phyloP scores from a whole-genome alignment of 2,113 vertebrate genomes.

The Melanotaenia duboulayi region DNA sequence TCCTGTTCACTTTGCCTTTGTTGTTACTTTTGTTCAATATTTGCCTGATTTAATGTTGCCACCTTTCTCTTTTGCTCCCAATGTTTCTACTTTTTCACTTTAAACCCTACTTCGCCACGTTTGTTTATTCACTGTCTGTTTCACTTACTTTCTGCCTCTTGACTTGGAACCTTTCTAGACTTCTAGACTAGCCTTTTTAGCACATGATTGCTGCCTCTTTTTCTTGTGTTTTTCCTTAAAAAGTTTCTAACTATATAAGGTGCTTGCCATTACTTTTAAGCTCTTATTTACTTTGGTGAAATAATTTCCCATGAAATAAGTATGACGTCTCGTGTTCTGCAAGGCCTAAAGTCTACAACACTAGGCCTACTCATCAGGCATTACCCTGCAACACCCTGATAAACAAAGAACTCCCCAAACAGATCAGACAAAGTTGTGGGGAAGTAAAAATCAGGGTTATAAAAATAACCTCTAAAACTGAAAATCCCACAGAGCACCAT shows the following conservation, averaged over 20 bases:
- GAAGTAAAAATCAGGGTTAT: too few relatives aligned
- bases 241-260: neutral
- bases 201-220: neutral
- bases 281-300: neutral
- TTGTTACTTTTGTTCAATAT: slow-evolving; percentile 47
- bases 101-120: slow-evolving; percentile 34
- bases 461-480: too few relatives aligned
- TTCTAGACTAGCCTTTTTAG: too few relatives aligned
- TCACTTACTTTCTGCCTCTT: slow-evolving; percentile 11
- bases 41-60: slow-evolving; percentile 37
- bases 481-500: too few relatives aligned
- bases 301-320: neutral
- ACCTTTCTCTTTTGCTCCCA: slow-evolving; percentile 20
- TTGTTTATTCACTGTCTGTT: slow-evolving; percentile 21
- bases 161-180: neutral
- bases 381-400: too few relatives aligned
- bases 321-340: too few relatives aligned
- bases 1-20: slow-evolving; percentile 12
- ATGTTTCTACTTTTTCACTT: slow-evolving; percentile 38
- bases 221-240: neutral
- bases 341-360: too few relatives aligned
- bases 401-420: too few relatives aligned
- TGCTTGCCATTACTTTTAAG: neutral
- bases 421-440: too few relatives aligned
- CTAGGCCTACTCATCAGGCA: too few relatives aligned